Base-by-base conservation (phyloP, 2,113 vertebrate genomes). In the Spheniscus mendiculus region DNA sequence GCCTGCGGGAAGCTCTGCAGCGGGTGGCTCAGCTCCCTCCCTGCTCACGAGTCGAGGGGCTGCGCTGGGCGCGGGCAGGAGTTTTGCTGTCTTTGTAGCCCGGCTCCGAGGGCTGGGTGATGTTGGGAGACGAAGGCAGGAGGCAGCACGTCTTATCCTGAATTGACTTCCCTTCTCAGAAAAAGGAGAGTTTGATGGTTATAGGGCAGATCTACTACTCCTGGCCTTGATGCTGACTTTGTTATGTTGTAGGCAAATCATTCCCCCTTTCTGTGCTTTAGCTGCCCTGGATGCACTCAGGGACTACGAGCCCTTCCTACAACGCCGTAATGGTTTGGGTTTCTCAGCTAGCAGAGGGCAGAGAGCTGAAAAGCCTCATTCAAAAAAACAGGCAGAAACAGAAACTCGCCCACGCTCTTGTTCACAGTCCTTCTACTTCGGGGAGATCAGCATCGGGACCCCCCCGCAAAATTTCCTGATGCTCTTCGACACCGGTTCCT, bases 361-460 rank as follows among this genome's bases (percentile, higher is more conserved):
- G 59, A 63, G 71, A 32, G 50, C 26, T 44, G 34, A 34, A 87
- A 77, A 53, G 20, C 23, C 38, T 36, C 38, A 12, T 7, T 16
- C 11, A 16, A 15, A 66, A 66, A 47, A 1, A 1, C 55, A 36
- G n/a, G 23, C 32, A 42, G 74, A 8, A 94, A 50, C 19, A 87
- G 40, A 45, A 67, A 44, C 32, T 12, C 17, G 0, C 10, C 22
- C 40, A 1, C 0, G 1, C 5, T 87, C 55, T 83, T 3, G 20
- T 83, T 67, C 44, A 7, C 83, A 98, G 97, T 80, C 89, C 34
- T 97, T 89, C 58, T 98, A 97, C 70, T 97, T 97, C 2, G 97
- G 97, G n/a, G 94, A 97, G 47, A 97, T 98, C 70, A 90, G 95
- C 92, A 95, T 98, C 2, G 97, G 97, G 72, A 97, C 87, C 14